These are phyloP conservation scores for Brachypteracias leptosomus DNA, from an alignment of 2,113 vertebrate species.

Conservation along the genomic window DNA sequence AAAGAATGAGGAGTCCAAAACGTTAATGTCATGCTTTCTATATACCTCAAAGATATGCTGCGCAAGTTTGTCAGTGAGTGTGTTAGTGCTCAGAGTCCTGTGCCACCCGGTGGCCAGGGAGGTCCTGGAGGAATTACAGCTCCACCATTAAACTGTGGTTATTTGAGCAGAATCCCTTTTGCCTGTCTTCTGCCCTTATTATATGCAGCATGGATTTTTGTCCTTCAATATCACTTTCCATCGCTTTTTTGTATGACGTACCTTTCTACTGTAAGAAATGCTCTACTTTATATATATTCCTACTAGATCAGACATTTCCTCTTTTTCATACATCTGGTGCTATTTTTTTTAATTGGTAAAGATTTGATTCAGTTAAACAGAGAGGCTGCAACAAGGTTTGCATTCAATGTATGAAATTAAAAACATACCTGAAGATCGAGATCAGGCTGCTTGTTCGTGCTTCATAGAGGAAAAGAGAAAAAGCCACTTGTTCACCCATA, in stretches of 20 bases:
- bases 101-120: not conserved
- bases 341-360: conserved; percentile 71
- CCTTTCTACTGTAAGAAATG: conserved; percentile 70
- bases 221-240: conserved; percentile 49
- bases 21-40: conserved; percentile 50
- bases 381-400: conserved; percentile 43
- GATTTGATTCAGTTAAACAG: conserved; percentile 59
- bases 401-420: not conserved
- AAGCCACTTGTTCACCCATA: not conserved
- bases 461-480: not conserved
- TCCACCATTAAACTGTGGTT: conserved; percentile 32
- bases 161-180: conserved; percentile 47
- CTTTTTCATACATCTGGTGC: conserved; percentile 79
- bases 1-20: conserved; percentile 24
- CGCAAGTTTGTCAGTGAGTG: not conserved
- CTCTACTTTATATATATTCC: conserved; percentile 73
- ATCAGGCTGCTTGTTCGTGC: not conserved
- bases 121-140: not conserved
- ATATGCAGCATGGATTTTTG: conserved; percentile 51
- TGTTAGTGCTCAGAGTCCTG: not conserved
- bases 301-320: conserved; percentile 71
- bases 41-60: conserved; percentile 74
- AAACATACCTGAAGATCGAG: not conserved
- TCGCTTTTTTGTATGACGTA: conserved; percentile 66
- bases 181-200: conserved; percentile 41